phyloP scores from a whole-genome alignment of 2,113 vertebrate genomes.

The Gadus chalcogrammus region DNA sequence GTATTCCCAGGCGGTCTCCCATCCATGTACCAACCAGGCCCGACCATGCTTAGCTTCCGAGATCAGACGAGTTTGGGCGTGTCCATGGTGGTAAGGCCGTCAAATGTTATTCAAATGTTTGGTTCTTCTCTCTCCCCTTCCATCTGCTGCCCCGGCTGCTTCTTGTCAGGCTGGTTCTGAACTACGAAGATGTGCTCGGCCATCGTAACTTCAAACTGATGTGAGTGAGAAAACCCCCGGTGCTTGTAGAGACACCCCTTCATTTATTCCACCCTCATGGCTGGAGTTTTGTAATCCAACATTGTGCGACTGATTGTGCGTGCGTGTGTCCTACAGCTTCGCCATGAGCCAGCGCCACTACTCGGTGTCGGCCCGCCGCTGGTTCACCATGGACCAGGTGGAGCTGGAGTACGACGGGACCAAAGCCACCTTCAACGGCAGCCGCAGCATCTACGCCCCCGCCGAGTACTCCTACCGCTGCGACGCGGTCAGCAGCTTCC shows the following conservation, averaged over 20 bases:
- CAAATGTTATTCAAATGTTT: too few species aligned
- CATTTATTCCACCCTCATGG: neutral
- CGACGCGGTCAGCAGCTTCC: conserved; percentile 68
- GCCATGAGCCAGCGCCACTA: conserved; percentile 72
- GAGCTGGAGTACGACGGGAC: conserved; percentile 71
- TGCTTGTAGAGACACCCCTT: neutral
- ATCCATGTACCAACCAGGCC: too few species aligned
- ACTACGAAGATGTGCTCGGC: conserved; percentile 65
- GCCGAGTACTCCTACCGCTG: conserved; percentile 84
- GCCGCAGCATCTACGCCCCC: conserved; percentile 75
- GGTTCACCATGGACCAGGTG: conserved; percentile 80
- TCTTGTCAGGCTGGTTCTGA: conserved; percentile 68
- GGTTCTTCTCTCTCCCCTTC: too few species aligned
- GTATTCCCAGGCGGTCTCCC: too few species aligned
- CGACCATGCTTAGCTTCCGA: too few species aligned
- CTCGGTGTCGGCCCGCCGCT: conserved; percentile 76
- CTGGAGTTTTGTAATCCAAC: neutral
- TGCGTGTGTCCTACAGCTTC: conserved; percentile 64
- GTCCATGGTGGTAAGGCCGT: too few species aligned
- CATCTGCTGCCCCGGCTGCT: neutral
- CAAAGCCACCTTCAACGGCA: conserved; percentile 73
- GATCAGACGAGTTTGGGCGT: too few species aligned
- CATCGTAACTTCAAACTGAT: conserved; percentile 66
- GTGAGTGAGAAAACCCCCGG: conserved; percentile 52
- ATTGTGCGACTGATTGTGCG: neutral